Conservation (phyloP, 2,888 invertebrate species). For the Rhimphoctona megacephalus region DNA sequence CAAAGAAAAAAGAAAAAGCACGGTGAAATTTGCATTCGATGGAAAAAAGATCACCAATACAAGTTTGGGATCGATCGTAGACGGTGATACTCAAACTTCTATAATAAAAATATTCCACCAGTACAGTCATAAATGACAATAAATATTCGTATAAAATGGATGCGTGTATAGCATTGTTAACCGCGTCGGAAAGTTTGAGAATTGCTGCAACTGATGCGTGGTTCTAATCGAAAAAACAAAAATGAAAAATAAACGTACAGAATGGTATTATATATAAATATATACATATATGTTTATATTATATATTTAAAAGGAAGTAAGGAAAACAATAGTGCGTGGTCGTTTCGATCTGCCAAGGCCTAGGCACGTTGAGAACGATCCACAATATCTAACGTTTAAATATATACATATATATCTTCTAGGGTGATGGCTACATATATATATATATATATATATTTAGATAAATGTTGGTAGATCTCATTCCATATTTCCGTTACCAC, state of each 20-base stretch:
- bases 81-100: slow-evolving; percentile 75
- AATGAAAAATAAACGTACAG: slow-evolving; percentile 41
- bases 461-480: slow-evolving; percentile 80
- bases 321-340: slow-evolving; percentile 41
- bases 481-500: slow-evolving; percentile 82
- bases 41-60: slow-evolving; percentile 70
- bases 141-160: slow-evolving; percentile 71
- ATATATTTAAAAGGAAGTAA: not conserved
- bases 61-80: slow-evolving; percentile 71
- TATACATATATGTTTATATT: not conserved
- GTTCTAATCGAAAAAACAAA: slow-evolving; percentile 16
- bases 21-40: slow-evolving; percentile 70
- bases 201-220: slow-evolving; percentile 67
- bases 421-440: slow-evolving; percentile 80
- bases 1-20: slow-evolving; percentile 44
- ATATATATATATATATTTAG: slow-evolving; percentile 72
- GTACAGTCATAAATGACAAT: slow-evolving; percentile 76
- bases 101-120: slow-evolving; percentile 50
- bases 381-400: slow-evolving; percentile 62
- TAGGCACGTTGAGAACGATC: slow-evolving; percentile 75
- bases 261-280: slow-evolving; percentile 64
- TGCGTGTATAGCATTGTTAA: slow-evolving; percentile 67
- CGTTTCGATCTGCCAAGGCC: slow-evolving; percentile 75
- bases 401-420: slow-evolving; percentile 64
- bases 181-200: slow-evolving; percentile 76